Base-by-base conservation (phyloP, 2,888 invertebrate species). In the Syrista parreyssii region DNA sequence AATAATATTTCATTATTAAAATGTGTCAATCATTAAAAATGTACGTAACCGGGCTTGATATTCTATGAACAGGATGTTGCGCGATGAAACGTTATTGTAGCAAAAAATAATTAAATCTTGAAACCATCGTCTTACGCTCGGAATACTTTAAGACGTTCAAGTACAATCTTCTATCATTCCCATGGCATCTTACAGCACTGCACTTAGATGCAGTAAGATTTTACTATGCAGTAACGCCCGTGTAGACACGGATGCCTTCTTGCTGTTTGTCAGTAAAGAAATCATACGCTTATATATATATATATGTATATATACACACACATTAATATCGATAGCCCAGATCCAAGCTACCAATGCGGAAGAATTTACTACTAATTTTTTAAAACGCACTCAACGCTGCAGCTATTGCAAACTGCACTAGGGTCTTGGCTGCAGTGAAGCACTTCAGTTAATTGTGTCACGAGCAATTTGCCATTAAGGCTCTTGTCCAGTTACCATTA, bases 391-490 rank as follows among this genome's bases (percentile, higher is more conserved):
- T 55, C 6, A 6, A 55, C 6, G 55, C 23, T 55, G 23, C 23
- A 55, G 23, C 55, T 2, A 23, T 23, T 9, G 55, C 23, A 23
- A 23, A 23, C 55, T 55, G 23, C 23, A 23, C 23, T 55, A 6
- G 23, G 6, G 23, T 55, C 23, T 23, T 23, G 6, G 9, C 23
- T 23, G 55, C 23, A 55, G 23, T 23, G 55, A 23, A 55, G 55
- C 23, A 55, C 55, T 23, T 23, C 23, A 34, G 68, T 75, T 75
- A 75, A 75, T 75, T 75, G 68, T 33, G 35, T 33, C 32, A 68
- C 75, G 68, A 32, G 75, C 34, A 68, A 75, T 68, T 75, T 75
- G 23, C 76, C 69, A 40, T 76, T 76, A 73, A 76, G 68, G 32
- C 31, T 73, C 68, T 23, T 23, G 34, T 55, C 34, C 36, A n/a